Base-by-base conservation (phyloP, 1,140 invertebrate genomes). In the Sycophaga agraensis region DNA sequence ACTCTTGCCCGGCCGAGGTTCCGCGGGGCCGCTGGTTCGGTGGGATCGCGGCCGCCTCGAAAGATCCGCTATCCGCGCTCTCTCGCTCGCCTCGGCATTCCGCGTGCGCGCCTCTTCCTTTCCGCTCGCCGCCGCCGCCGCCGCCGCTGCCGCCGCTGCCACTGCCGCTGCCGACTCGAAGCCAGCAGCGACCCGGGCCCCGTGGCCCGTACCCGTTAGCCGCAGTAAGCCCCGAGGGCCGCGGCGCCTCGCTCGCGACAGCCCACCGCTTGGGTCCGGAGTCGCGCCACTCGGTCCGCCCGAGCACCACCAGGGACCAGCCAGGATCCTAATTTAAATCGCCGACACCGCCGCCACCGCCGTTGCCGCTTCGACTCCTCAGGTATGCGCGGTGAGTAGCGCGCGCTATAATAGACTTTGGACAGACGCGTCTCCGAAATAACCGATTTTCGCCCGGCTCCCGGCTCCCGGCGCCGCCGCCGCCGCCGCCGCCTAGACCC, bases 1-100 rank as follows among this genome's bases (percentile, higher is more conserved):
- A 11, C 11, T 31, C 4, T 31, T 31, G 5, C 4, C 28, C 11
- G 28, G 28, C 11, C 28, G 28, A 31, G 28, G 46, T 40, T 49
- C 16, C 42, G 50, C 40, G 51, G 51, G 37, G 51, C 46, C 42
- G 34, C 37, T 35, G n/a, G n/a, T n/a, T n/a, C n/a, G n/a, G n/a
- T n/a, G 8, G 17, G 39, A 2, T 45, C 39, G 46, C 12, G 39
- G 51, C 9, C 22, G 50, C 21, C 4, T 17, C 31, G 22, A 35
- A 49, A 50, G 57, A 51, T 34, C 48, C 48, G 48, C 57, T 59
- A 51, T 50, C 31, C 49, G 24, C 28, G 28, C 28, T 31, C 28
- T 31, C 28, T 31, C 28, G 4, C 28, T 31, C 28, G 4, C 28
- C 42, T 12, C 42, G 45, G 37, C 57, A 50, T 50, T 50, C 37